A percentile compares a stretch with the other conserved stretches of the same genome.
Conservation (phyloP, 2,797 vertebrate genomes). For the Leptodactylus fallax region DNA sequence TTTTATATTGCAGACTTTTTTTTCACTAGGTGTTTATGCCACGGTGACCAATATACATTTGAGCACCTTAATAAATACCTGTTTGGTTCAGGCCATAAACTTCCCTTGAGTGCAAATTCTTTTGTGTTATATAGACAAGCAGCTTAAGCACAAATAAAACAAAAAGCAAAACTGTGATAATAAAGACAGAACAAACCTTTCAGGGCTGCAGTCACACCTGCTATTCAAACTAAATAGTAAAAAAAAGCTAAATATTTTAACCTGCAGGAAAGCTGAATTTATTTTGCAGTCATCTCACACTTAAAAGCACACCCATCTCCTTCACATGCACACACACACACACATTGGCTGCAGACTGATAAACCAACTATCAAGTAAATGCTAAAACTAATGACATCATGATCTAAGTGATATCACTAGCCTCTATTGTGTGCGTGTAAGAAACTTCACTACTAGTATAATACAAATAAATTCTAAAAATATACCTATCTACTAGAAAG, state of each 20-base stretch:
- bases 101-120: slow-evolving; percentile 51
- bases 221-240: slow-evolving; percentile 59
- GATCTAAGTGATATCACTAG: not conserved
- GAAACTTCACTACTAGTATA: not conserved
- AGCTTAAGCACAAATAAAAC: slow-evolving; percentile 50
- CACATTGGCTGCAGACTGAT: not conserved
- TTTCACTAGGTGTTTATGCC: not conserved
- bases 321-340: not conserved
- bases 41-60: slow-evolving; percentile 6
- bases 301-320: not conserved
- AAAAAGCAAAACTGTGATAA: slow-evolving; percentile 79
- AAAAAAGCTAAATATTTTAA: slow-evolving; percentile 67
- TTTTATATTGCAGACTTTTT: not conserved
- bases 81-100: slow-evolving; percentile 29
- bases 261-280: slow-evolving; percentile 62
- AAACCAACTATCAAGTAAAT: not conserved
- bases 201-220: not conserved
- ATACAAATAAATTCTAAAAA: slow-evolving; percentile 34
- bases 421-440: not conserved
- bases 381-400: not conserved
- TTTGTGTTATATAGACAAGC: slow-evolving; percentile 16
- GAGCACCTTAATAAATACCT: slow-evolving; percentile 41
- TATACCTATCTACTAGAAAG: slow-evolving; percentile 61
- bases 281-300: slow-evolving; percentile 64
- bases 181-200: slow-evolving; percentile 67